Conservation (phyloP, 1,140 invertebrate genomes). For the Gryllus bimaculatus region DNA sequence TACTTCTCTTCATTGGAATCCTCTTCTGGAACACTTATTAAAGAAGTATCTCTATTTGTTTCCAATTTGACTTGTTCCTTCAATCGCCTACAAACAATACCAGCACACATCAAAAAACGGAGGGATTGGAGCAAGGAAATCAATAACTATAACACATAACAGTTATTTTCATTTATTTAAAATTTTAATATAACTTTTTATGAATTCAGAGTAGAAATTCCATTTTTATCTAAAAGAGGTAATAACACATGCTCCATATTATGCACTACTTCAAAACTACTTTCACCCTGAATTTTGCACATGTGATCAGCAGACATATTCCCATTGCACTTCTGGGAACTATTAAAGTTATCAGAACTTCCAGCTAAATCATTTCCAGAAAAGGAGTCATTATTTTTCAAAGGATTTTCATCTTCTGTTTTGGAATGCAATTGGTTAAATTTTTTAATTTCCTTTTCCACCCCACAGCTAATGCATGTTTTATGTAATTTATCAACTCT, state of each 20-base stretch:
- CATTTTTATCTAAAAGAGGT: not conserved
- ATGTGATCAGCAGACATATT: not conserved
- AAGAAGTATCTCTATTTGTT: not conserved
- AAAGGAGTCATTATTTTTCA: not conserved
- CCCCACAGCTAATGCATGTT: not conserved
- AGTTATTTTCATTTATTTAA: too few species aligned
- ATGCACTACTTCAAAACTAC: not conserved
- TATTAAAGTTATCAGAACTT: not conserved
- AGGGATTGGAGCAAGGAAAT: too few species aligned
- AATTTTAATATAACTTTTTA: too few species aligned
- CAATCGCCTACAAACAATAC: not conserved
- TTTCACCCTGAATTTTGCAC: not conserved
- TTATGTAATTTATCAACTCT: not conserved
- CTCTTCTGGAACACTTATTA: not conserved
- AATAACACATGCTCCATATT: not conserved
- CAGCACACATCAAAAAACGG: not conserved
- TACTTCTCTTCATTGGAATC: slow-evolving; percentile 35
- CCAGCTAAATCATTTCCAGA: not conserved
- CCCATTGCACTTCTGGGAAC: not conserved
- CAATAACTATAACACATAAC: too few species aligned
- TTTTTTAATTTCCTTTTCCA: not conserved
- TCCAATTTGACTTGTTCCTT: not conserved
- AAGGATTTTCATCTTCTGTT: too few species aligned
- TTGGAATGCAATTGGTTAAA: too few species aligned
- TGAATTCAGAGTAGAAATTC: not conserved